Evolutionary conservation across 2,888 invertebrate species (phyloP), one percentile per base, ranked within the genome.

Genomic region (Perithous albicinctus): DNA sequence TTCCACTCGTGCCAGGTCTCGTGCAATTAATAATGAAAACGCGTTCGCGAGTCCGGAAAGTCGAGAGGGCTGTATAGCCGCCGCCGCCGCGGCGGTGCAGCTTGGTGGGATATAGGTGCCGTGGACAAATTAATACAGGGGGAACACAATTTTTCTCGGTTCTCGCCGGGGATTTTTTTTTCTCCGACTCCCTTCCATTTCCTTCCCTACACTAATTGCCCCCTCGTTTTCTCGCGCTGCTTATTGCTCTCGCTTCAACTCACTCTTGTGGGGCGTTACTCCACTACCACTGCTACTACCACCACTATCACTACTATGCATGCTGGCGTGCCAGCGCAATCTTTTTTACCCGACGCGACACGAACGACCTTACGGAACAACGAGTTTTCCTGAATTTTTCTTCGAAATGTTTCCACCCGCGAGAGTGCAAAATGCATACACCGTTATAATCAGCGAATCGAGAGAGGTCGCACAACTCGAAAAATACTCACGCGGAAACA

Each of bases 1-100:
- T 67, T 26, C 69, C 46, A 59, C 64, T 32, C 38, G 26, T 35
- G 18, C 35, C 48, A 32, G 35, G 56, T 46, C 74, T 67, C 77
- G 74, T 59, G 80, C 80, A 82, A 82, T 84, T 84, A 84, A 82
- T 82, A 77, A 82, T 79, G 51, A 73, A 82, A 82, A 82, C 76
- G 73, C 48, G 78, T 69, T 67, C 54, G 73, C 63, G 38, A 75
- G 73, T 72, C 54, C 43, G 51, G 54, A 74, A 76, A 77, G 66
- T 77, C 59, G 63, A 73, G 70, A 69, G 78, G 48, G 23, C 54
- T 35, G 64, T n/a, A n/a, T n/a, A n/a, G n/a, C n/a, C n/a, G n/a
- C n/a, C n/a, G n/a, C 35, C 51, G 56, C 15, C 54, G 41, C 29
- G 10, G 12, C 43, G 10, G 1, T 35, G 38, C 61, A 23, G 8